Conservation (phyloP, 1,140 invertebrate genomes). For the Contarinia nasturtii region DNA sequence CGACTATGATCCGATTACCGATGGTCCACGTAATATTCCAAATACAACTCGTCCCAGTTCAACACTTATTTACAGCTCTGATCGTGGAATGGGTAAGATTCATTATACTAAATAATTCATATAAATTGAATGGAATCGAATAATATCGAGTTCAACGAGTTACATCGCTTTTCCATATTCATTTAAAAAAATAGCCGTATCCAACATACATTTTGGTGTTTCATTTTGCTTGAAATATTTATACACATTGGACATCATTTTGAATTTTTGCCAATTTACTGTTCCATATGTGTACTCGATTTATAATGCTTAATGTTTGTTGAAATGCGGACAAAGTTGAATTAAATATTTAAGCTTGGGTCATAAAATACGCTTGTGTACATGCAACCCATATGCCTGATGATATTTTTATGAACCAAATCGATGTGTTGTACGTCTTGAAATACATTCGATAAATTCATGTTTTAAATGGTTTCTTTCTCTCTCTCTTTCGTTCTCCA, state of each 20-base stretch:
- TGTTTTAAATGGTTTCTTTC: neutral
- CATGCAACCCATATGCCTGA: neutral
- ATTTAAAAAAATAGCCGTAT: neutral
- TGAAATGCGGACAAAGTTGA: no score
- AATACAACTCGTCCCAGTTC: constrained; percentile 53
- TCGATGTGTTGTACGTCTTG: neutral
- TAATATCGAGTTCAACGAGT: no score
- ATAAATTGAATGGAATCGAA: neutral
- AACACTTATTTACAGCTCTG: constrained; percentile 71
- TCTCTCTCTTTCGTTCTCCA: neutral
- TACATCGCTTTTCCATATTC: neutral
- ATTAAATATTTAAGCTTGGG: no score
- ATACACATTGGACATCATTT: no score
- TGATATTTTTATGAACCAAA: neutral
- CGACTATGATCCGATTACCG: constrained; percentile 58
- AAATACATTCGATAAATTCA: neutral
- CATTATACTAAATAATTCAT: neutral
- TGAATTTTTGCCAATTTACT: no score
- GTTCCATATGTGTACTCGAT: no score
- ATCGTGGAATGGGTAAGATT: constrained; percentile 37
- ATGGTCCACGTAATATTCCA: constrained; percentile 45
- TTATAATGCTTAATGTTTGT: no score
- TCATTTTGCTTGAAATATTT: neutral
- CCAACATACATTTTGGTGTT: neutral
- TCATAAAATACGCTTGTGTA: neutral